Conservation (phyloP, 2,888 invertebrate genomes). For the Mongoloraphidia duomilia region DNA sequence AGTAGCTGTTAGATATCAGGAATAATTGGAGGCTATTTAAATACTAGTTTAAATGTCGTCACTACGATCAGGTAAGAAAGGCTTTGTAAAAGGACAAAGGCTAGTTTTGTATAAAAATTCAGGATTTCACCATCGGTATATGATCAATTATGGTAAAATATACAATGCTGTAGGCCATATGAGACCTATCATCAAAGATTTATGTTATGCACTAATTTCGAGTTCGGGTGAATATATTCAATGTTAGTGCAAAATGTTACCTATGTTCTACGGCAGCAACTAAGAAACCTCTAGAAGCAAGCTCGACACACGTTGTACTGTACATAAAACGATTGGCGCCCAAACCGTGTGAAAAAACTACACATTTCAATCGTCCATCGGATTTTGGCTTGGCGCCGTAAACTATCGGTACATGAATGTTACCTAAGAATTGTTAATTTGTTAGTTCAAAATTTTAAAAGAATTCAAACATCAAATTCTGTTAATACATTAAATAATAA, state of each 20-base stretch:
- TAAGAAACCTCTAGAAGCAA: conserved; percentile 49
- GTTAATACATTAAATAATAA: not conserved
- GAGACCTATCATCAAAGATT: too few relatives aligned
- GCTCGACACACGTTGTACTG: conserved; percentile 40
- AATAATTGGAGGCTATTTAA: too few relatives aligned
- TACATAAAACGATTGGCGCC: conserved; percentile 46
- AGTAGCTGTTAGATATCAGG: too few relatives aligned
- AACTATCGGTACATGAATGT: conserved; percentile 35
- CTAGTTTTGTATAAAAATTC: too few relatives aligned
- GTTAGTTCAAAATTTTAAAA: not conserved
- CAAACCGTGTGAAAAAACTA: conserved; percentile 51
- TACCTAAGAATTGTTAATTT: conserved; percentile 22
- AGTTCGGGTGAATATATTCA: not conserved
- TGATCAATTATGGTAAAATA: too few relatives aligned
- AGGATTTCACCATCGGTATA: too few relatives aligned
- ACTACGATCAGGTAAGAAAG: too few relatives aligned
- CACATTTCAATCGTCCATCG: conserved; percentile 33
- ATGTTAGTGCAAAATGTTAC: conserved; percentile 21
- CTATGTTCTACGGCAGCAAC: conserved; percentile 51
- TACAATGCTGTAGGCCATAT: too few relatives aligned
- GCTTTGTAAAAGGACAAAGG: too few relatives aligned
- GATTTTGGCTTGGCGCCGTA: conserved; percentile 32
- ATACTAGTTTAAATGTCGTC: too few relatives aligned
- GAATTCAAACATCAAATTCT: not conserved
- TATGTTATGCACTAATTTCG: too few relatives aligned